phyloP scores from a whole-genome alignment of 2,113 vertebrate genomes.

The Ptychochromis oligacanthus region DNA sequence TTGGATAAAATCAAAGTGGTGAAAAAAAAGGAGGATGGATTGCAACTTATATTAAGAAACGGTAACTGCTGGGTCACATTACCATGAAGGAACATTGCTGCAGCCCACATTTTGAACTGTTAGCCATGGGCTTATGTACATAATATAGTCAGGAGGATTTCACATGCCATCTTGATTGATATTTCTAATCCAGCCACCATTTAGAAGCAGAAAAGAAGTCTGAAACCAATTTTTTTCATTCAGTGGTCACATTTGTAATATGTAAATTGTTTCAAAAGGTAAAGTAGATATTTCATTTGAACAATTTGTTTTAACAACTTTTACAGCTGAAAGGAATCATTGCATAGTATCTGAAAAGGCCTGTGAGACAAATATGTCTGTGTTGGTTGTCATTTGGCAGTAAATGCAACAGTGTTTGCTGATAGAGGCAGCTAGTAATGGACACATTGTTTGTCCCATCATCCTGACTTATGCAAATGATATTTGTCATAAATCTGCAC shows the following conservation, averaged over 20 bases:
- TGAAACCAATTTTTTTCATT: neutral
- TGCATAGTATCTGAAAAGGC: neutral
- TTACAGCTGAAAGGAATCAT: slow-evolving; percentile 5
- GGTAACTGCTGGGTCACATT: neutral
- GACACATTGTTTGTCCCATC: slow-evolving; percentile 2
- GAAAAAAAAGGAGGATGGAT: neutral
- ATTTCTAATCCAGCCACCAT: neutral
- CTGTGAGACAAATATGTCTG: neutral
- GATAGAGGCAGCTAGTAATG: neutral
- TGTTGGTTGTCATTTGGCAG: neutral
- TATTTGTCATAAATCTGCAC: neutral
- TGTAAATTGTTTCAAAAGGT: neutral
- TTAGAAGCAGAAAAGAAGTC: neutral
- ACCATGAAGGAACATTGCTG: neutral
- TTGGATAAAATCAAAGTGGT: neutral
- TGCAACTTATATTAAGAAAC: neutral
- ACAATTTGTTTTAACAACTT: neutral
- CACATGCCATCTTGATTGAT: neutral
- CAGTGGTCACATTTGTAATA: neutral
- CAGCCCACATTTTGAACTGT: neutral
- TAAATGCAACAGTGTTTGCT: neutral
- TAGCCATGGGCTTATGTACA: neutral
- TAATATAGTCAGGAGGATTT: no score
- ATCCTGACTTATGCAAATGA: neutral
- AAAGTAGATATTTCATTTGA: neutral